Base-by-base conservation (phyloP, 2,113 vertebrate species). In the Nothocercus nigrocapillus region DNA sequence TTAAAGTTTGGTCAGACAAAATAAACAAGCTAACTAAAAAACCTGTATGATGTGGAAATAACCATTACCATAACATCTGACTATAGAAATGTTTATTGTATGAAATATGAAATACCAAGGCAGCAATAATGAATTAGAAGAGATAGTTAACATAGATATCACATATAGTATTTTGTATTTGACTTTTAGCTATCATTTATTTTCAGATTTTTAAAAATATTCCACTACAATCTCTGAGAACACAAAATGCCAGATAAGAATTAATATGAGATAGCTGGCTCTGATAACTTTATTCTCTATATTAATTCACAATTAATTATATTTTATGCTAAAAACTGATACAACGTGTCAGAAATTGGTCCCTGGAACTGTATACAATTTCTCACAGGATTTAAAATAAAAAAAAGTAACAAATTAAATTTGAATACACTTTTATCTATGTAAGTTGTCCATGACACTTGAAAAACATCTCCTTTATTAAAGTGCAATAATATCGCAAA, bases 1-100 rank as follows among this genome's bases (percentile, higher is more conserved):
- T 84, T 54, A 87, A 68, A 44, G 77, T 90, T 72, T 88, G 91
- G 87, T 89, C 89, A 88, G 40, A 42, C 32, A 42, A 49, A 58
- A 53, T n/a, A 87, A 38, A 73, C 42, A 94, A 81, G 58, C 42
- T 64, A 84, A 59, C 14, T 28, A 42, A 76, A 82, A 3, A 20
- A 58, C 4, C 54, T 81, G 5, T 21, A 38, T 32, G 67, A 74
- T 0, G 1, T 11, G 36, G 62, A 62, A 90, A 85, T n/a, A 82
- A 89, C 87, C 11, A 67, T 49, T 40, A 69, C 14, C 62, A 74
- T 58, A 82, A 84, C 28, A 78, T 76, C 8, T 85, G 63, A 67
- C n/a, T 63, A 38, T 0, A 4, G 3, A 34, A 62, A 91, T 27
- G 16, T 88, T 59, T 80, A 74, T 54, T 70, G 56, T 36, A 64